Base-by-base conservation (phyloP, 2,797 vertebrate genomes). In the Ataeniobius toweri region DNA sequence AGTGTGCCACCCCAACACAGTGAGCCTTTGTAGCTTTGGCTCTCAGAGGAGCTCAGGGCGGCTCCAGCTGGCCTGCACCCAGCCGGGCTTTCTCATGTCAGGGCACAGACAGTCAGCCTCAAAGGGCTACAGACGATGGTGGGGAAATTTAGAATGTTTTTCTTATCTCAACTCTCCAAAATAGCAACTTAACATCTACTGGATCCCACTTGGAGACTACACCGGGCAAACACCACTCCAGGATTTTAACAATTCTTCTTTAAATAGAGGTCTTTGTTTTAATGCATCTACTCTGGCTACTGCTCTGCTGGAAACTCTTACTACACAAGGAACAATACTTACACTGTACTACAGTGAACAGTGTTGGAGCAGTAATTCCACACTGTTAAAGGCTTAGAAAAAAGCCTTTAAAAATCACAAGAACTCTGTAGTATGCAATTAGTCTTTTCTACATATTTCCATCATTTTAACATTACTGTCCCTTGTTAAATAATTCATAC, bases 241-340 rank as follows among this genome's bases (percentile, higher is more conserved):
- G 80, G 69, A 73, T 72, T 89, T 90, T 87, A 91, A 92, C 89
- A 79, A 88, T 76, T 77, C 56, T 78, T 71, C 80, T 86, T 82
- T 85, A 89, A 91, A 93, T 74, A 84, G 87, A 85, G 70, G 67
- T 87, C 90, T 93, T 92, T 93, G 90, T 93, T 92, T 93, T 86
- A 90, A 85, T 85, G 83, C 87, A 84, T 88, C 84, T 77, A 87
- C 78, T 85, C 78, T 84, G 79, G 89, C 92, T 88, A 90, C 78
- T 82, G 26, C 82, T 93, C 91, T 87, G 73, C 79, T 85, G 92
- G 91, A 92, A 93, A 84, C 82, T 80, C 63, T 90, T 85, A 89
- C 88, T 86, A 81, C 84, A 79, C 80, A 82, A 90, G 83, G 80
- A 92, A 93, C 92, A 93, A 93, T 90, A 87, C 91, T 82, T 65